Evolutionary conservation across 2,797 vertebrate species (phyloP).

Genomic region (Lepilemur septentrionalis): DNA sequence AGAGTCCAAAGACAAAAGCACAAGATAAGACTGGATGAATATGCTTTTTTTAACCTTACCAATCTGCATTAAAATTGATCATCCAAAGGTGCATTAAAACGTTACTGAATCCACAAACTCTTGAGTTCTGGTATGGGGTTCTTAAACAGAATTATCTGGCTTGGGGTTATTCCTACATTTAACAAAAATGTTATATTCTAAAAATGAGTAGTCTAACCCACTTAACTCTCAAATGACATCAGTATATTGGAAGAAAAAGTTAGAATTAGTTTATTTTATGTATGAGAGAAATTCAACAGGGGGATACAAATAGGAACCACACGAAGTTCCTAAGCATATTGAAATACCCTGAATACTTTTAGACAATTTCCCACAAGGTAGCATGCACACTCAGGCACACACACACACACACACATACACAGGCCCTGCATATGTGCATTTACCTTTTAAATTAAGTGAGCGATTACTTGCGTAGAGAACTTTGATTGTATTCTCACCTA

Average conservation of each 20-base stretch:
- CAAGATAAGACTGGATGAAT: neutral
- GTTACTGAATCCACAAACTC: neutral
- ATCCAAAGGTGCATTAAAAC: neutral
- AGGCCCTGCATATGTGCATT: neutral
- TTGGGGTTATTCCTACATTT: neutral
- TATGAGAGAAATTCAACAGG: neutral
- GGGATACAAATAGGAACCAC: neutral
- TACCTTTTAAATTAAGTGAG: neutral
- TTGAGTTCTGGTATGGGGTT: neutral
- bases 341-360: neutral
- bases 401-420: neutral
- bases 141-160: neutral
- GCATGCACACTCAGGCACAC: fast-evolving
- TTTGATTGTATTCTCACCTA: neutral
- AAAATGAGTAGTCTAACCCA: neutral
- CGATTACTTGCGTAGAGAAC: neutral
- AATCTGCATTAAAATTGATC: neutral
- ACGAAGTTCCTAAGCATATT: neutral
- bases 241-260: neutral
- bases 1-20: neutral
- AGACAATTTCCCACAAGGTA: neutral
- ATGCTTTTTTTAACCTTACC: neutral
- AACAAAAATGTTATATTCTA: neutral
- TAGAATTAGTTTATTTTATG: neutral
- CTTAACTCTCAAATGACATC: neutral